These are phyloP conservation scores for Drosophila prolongata DNA, from an alignment of 2,888 invertebrate genomes.

Conservation along the genomic window DNA sequence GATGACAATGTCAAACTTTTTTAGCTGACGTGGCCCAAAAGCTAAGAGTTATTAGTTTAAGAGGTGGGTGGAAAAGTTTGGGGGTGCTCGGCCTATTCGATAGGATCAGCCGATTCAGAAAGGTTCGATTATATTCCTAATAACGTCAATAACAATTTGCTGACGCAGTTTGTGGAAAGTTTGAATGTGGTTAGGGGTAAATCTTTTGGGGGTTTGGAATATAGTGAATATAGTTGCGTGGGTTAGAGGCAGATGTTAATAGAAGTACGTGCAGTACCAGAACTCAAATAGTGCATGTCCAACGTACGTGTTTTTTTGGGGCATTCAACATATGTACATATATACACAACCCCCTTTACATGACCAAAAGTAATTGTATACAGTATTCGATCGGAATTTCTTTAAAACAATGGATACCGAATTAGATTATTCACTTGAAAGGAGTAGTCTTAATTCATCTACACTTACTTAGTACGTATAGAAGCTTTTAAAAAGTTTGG, in stretches of 20 bases:
- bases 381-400: not conserved
- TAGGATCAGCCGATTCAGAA: slow-evolving; percentile 7
- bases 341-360: not conserved
- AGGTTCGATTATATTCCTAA: slow-evolving; percentile 10
- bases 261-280: slow-evolving; percentile 24
- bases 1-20: slow-evolving; percentile 32
- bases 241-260: not conserved
- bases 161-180: slow-evolving; percentile 30
- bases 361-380: not conserved
- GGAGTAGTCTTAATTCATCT: no score
- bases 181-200: not conserved
- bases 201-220: not conserved
- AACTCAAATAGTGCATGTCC: slow-evolving; percentile 24
- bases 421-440: no score
- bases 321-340: not conserved
- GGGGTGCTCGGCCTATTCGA: not conserved
- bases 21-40: slow-evolving; percentile 31
- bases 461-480: no score
- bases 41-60: slow-evolving; percentile 10
- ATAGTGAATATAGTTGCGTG: slow-evolving; percentile 7
- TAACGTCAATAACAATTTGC: slow-evolving; percentile 14
- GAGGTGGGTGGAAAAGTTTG: not conserved
- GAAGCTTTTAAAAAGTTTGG: no score
- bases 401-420: no score
- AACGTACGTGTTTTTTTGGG: slow-evolving; percentile 26